Percentiles rank a stretch among this genome's conserved stretches.
Conservation (phyloP, 2,113 vertebrate species). For the Urocolius indicus region DNA sequence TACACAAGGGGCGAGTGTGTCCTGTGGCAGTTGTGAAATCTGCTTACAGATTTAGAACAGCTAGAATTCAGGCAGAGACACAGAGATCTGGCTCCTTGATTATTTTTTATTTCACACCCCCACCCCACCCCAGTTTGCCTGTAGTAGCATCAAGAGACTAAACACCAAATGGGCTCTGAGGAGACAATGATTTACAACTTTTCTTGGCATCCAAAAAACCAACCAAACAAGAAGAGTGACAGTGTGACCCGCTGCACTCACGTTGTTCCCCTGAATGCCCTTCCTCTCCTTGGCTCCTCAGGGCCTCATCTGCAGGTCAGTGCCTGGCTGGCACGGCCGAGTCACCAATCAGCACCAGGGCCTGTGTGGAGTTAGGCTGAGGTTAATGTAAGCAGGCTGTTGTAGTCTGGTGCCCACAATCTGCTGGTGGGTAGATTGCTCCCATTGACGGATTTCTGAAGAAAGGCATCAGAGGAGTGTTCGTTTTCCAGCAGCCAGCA, state of each 20-base stretch:
- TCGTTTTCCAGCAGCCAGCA: not conserved
- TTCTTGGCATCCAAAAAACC: too few species aligned
- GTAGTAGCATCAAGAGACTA: not conserved
- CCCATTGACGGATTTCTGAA: not conserved
- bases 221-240: too few species aligned
- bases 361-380: not conserved
- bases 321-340: not conserved
- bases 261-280: not conserved
- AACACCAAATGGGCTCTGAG: not conserved
- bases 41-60: not conserved
- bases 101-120: not conserved
- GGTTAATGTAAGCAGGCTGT: not conserved
- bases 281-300: not conserved
- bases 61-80: too few species aligned
- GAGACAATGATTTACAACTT: not conserved
- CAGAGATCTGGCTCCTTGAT: not conserved
- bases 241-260: too few species aligned
- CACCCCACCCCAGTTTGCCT: not conserved
- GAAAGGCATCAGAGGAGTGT: not conserved
- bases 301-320: too few species aligned
- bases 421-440: not conserved
- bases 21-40: not conserved
- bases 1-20: not conserved
- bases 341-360: not conserved
- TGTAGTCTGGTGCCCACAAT: too few species aligned